Evolutionary conservation across 2,888 invertebrate genomes (phyloP).

Genomic region (Drosophila macrospina): DNA sequence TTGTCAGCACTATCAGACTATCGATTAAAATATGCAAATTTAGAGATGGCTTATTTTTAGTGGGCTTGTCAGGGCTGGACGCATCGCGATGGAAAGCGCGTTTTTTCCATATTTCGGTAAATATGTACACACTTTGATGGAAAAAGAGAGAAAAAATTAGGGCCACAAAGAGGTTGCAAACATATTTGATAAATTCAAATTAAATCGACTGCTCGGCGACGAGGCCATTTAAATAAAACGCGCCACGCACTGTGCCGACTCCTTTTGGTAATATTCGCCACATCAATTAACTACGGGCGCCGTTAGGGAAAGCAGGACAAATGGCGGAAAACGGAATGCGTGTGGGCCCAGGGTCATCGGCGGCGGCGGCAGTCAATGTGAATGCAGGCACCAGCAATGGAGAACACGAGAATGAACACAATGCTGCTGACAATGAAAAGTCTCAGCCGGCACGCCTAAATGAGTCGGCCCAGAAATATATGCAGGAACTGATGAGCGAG

Average conservation of each 20-base stretch:
- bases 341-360: constrained; percentile 74
- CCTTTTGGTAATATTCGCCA: constrained; percentile 59
- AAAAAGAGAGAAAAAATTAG: constrained; percentile 78
- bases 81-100: constrained; percentile 49
- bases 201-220: constrained; percentile 60
- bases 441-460: constrained; percentile 76
- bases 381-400: constrained; percentile 74
- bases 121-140: constrained; percentile 69
- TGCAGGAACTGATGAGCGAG: constrained; percentile 83
- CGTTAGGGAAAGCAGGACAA: constrained; percentile 62
- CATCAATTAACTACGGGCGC: constrained; percentile 55
- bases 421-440: constrained; percentile 74
- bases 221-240: constrained; percentile 61
- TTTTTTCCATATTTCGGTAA: constrained; percentile 47
- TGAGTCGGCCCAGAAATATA: constrained; percentile 83
- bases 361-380: constrained; percentile 47
- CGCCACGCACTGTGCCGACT: constrained; percentile 58
- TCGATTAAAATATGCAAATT: constrained; percentile 6
- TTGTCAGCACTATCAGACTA: constrained; percentile 7
- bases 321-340: constrained; percentile 84
- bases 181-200: constrained; percentile 72
- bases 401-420: constrained; percentile 79
- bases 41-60: constrained; percentile 29
- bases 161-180: constrained; percentile 77
- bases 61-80: constrained; percentile 57